Evolutionary conservation across 1,140 invertebrate genomes (phyloP).

Genomic region (Atta colombica): DNA sequence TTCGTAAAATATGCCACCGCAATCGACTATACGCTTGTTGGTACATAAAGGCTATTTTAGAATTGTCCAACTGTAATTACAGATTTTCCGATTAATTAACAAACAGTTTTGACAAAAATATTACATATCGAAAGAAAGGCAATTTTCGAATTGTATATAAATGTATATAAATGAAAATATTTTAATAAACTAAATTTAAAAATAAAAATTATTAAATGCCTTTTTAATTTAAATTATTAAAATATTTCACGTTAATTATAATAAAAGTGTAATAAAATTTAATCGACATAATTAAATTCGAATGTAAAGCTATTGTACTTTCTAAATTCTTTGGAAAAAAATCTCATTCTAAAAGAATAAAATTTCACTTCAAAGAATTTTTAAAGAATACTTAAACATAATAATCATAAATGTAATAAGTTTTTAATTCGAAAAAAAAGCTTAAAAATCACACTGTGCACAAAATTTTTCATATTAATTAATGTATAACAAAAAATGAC

Average conservation of each 20-base stretch:
- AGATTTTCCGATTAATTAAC: background rate
- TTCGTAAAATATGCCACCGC: conserved; percentile 71
- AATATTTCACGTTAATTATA: background rate
- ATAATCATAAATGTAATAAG: background rate
- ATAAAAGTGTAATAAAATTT: background rate
- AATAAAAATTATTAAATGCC: background rate
- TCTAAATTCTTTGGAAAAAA: background rate
- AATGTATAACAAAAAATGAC: background rate
- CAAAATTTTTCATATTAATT: background rate
- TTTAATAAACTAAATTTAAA: background rate
- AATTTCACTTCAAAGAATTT: no score
- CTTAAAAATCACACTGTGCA: background rate
- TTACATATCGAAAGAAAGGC: background rate
- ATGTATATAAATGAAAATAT: background rate
- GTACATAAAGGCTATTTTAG: conserved; percentile 38
- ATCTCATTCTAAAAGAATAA: no score
- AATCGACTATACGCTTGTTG: conserved; percentile 57
- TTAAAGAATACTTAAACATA: background rate
- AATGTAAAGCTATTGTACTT: background rate
- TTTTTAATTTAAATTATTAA: background rate
- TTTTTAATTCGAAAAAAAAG: background rate
- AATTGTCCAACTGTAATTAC: conserved; percentile 12
- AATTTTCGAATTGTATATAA: background rate
- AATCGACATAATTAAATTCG: background rate
- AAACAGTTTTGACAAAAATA: background rate